Base-by-base conservation (phyloP, 2,888 invertebrate genomes). In the Lycocerus yunnanus region DNA sequence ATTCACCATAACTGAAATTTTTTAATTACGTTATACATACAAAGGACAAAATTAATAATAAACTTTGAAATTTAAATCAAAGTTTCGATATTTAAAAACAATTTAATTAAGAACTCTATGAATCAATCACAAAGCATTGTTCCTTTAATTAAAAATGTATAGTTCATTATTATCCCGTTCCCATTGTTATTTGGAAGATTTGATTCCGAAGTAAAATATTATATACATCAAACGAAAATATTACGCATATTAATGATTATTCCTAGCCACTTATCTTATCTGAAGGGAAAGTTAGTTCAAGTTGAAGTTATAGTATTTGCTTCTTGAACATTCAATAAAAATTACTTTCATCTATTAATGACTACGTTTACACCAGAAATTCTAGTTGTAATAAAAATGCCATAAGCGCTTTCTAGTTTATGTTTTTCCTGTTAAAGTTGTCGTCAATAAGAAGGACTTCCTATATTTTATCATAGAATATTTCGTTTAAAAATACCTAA, bases 281-380 rank as follows among this genome's bases (percentile, higher is more conserved):
- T 2, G 18, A 63, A 63, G 18, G 1, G 61, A 63, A 63, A 63
- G 61, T 63, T 18, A 20, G n/a, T 63, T 18, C 8, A 63, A 63
- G 61, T 63, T 63, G 18, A 18, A 61, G n/a, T 63, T 63, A n/a
- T 4, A 18, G 61, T 13, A 63, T 20, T 63, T 63, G n/a, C 13
- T 61, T 61, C 18, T 61, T 59, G 59, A 59, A 61, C 18, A 1
- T 59, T 10, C 15, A 61, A 61, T 61, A 18, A 61, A 61, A 61
- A 61, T 61, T 61, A 18, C 61, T 63, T 63, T 63, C 61, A 63
- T 63, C 61, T 63, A 18, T 63, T 63, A n/a, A 18, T 63, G 61
- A 11, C n/a, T 63, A n/a, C 15, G 18, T 63, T 18, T 18, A 20
- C 1, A 63, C 61, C 61, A 18, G 61, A 18, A 63, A 63, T 63